These are phyloP conservation scores for Octopus sinensis DNA, from an alignment of 1,140 invertebrate species.

Conservation along the genomic window DNA sequence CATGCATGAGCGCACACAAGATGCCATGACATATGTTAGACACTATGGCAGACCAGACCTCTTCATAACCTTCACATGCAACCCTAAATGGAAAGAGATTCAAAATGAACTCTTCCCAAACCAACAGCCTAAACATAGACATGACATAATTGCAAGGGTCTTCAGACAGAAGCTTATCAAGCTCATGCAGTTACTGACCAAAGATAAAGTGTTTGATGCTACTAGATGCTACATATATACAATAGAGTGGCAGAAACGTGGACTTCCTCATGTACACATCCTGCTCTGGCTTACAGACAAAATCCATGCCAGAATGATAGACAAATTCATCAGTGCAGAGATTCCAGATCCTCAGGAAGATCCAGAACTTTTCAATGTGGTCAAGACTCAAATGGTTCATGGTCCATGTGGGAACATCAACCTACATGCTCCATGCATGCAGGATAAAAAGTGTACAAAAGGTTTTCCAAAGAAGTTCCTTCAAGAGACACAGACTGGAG, in stretches of 20 bases:
- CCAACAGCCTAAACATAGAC: slow-evolving; percentile 50
- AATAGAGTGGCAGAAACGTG: slow-evolving; percentile 62
- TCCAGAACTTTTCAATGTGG: slow-evolving; percentile 23
- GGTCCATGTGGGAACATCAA: slow-evolving; percentile 34
- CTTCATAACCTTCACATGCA: slow-evolving; percentile 60
- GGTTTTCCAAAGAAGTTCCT: background rate
- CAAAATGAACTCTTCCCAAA: slow-evolving; percentile 34
- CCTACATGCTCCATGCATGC: slow-evolving; percentile 36
- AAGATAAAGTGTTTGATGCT: slow-evolving; percentile 32
- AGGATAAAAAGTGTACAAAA: slow-evolving; percentile 53
- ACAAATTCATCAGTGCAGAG: too few species aligned
- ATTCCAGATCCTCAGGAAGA: background rate
- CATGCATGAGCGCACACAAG: slow-evolving; percentile 58
- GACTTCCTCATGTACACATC: slow-evolving; percentile 61
- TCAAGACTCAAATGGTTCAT: slow-evolving; percentile 36
- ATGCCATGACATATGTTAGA: slow-evolving; percentile 60
- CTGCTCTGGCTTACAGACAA: slow-evolving; percentile 53
- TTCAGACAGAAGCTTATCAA: slow-evolving; percentile 59
- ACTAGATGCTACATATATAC: slow-evolving; percentile 32
- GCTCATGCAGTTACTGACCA: slow-evolving; percentile 15
- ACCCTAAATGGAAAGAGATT: slow-evolving; percentile 58
- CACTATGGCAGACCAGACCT: slow-evolving; percentile 55
- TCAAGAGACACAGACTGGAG: background rate
- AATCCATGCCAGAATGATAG: slow-evolving; percentile 6
- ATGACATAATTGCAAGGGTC: slow-evolving; percentile 59